Evolutionary conservation across 2,888 invertebrate species (phyloP).

Genomic region (Caenorhabditis japonica): DNA sequence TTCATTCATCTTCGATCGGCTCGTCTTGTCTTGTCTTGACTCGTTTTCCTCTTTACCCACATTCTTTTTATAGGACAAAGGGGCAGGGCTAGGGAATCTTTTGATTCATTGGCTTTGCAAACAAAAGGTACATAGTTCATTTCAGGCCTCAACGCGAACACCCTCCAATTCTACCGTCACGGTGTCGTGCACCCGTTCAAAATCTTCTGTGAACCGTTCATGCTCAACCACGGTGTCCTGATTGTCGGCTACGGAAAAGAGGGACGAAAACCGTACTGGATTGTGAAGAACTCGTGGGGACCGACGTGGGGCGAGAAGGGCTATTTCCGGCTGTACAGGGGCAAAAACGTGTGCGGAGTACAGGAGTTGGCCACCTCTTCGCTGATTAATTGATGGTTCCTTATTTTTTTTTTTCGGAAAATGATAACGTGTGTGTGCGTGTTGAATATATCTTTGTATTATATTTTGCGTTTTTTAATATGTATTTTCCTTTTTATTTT

Average conservation of each 20-base stretch:
- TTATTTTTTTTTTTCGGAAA: conserved; percentile 6
- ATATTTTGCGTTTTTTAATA: too few relatives aligned
- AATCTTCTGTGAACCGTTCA: conserved; percentile 66
- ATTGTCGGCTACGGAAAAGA: conserved; percentile 76
- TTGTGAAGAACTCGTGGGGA: conserved; percentile 77
- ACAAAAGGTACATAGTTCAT: conserved; percentile 16
- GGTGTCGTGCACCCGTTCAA: conserved; percentile 77
- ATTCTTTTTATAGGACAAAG: conserved; percentile 19
- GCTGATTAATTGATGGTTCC: conserved; percentile 57
- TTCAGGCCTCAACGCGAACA: conserved; percentile 76
- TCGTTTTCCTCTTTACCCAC: not conserved
- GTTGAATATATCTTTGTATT: too few relatives aligned
- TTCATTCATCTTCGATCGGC: conserved; percentile 47
- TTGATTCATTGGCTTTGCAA: conserved; percentile 21
- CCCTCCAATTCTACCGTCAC: conserved; percentile 77
- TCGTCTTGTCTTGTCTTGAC: conserved; percentile 1
- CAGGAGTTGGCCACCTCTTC: conserved; percentile 86
- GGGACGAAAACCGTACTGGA: conserved; percentile 75
- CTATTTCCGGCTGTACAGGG: conserved; percentile 84
- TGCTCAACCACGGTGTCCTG: conserved; percentile 76
- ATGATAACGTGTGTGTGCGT: conserved; percentile 28
- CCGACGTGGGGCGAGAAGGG: conserved; percentile 74
- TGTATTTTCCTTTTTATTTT: too few relatives aligned
- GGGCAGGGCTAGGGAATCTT: too few relatives aligned
- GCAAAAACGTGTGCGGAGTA: conserved; percentile 94